Evolutionary conservation across 1,140 invertebrate species (phyloP), one percentile per base, ranked within the genome.

Genomic region (Drosophila tristis): DNA sequence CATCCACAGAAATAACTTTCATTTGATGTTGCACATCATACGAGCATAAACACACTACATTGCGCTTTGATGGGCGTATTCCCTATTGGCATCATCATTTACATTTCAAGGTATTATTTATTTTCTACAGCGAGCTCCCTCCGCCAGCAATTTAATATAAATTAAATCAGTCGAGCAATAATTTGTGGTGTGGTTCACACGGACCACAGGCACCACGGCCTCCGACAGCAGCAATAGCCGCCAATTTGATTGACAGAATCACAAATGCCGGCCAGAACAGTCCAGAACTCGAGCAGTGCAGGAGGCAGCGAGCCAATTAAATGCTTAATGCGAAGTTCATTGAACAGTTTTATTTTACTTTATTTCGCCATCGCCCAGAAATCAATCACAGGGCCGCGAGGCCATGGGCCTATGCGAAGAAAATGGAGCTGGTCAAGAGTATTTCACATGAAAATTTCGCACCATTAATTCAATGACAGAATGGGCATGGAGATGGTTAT

Each of bases 391-490:
- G 55, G 48, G 31, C 39, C 9, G 20, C 42, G 15, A 35, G 42
- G 59, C 31, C 26, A 13, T 13, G 44, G 26, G 31, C 43, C 60
- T 23, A 42, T 44, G 54, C 43, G 48, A 49, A 53, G 56, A 53
- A 59, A 49, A 20, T 35, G 45, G 20, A 25, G 42, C 49, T 31
- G 63, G 20, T 20, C 71, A 74, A 60, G 53, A 78, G 64, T 47
- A 51, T 78, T 81, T 87, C 82, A 78, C 81, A 86, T 87, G 82
- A 87, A 87, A 87, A 82, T 86, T 67, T 86, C 82, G 71, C 74
- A 82, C 78, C 82, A 86, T 87, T 82, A 82, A 82, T 82, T 87
- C 82, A 78, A 86, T 81, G 78, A 86, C 74, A 84, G 74, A 55
- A 73, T 67, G 54, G 71, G 60, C 47, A 50, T 54, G 49, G 7